Evolutionary conservation across 1,140 invertebrate genomes (phyloP), one percentile per base, ranked within the genome.

Genomic region (Orchestia grillus): DNA sequence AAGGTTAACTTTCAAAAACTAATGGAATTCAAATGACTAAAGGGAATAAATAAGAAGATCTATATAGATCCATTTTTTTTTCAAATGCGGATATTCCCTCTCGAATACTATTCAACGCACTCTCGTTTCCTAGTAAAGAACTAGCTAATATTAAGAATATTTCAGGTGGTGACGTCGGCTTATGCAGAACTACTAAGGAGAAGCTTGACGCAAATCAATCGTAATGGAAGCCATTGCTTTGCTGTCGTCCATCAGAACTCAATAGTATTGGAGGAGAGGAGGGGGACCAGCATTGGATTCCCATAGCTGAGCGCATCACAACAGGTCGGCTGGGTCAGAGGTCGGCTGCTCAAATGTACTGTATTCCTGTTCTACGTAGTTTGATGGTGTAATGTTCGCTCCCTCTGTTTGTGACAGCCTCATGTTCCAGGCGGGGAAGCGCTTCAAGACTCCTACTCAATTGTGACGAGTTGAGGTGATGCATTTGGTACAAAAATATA

Each of bases 181-280:
- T 23, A 77, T 36, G 28, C 15, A 77, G 28, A 77, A 36, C 3
- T 36, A 15, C 62, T 23, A 77, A 36, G 36, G 28, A 77, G 28
- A 77, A 36, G 62, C 15, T 77, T 77, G 62, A 77, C 11, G 62
- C 62, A 77, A 77, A 77, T 77, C 62, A 77, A 77, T 77, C 62
- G 62, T 77, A 77, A 77, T 77, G 62, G 62, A 77, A 77, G 62
- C 62, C 62, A 28, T 77, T 77, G 62, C 62, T 77, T 36, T 77
- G 62, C 62, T 77, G 62, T 77, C 62, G 62, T 77, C 62, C 62
- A 77, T 77, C 62, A 77, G 62, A 77, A 77, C 62, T 77, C 62
- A 77, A 77, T 77, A 77, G 62, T 77, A 77, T 77, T 77, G 62
- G 62, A 77, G 62, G 62, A 77, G 62, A 77, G 62, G 62, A 77